Conservation (phyloP, 2,113 vertebrate genomes). For the Pyrgilauda ruficollis region DNA sequence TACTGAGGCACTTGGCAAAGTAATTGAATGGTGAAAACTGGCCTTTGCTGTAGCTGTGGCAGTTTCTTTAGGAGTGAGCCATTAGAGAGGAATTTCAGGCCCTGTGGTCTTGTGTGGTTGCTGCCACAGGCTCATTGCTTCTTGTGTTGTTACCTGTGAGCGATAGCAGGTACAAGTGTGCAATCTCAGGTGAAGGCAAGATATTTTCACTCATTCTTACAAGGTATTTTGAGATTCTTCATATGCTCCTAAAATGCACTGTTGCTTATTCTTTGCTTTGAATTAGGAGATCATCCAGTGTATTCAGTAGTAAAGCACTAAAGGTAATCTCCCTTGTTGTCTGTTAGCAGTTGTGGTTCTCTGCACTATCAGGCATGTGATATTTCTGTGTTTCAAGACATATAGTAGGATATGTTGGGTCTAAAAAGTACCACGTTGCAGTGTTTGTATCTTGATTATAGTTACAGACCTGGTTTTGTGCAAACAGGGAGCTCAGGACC, state of each 20-base stretch:
- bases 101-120: neutral
- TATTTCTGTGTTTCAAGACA: neutral
- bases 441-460: neutral
- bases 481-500: neutral
- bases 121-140: fast-evolving
- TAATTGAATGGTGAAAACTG: neutral
- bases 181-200: neutral
- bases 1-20: neutral
- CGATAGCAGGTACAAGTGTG: neutral
- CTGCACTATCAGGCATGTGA: neutral
- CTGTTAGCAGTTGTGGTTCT: neutral
- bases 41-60: neutral
- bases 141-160: neutral
- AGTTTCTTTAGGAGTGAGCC: neutral
- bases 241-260: neutral
- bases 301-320: neutral
- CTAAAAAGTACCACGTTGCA: neutral
- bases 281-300: neutral
- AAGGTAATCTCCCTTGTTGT: neutral
- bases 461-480: neutral
- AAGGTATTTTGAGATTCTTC: neutral
- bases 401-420: neutral
- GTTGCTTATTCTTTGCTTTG: neutral
- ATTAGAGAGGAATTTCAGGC: neutral
- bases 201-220: neutral